Evolutionary conservation across 2,888 invertebrate genomes (phyloP), one percentile per base, ranked within the genome.

Genomic region (Rotaria socialis): DNA sequence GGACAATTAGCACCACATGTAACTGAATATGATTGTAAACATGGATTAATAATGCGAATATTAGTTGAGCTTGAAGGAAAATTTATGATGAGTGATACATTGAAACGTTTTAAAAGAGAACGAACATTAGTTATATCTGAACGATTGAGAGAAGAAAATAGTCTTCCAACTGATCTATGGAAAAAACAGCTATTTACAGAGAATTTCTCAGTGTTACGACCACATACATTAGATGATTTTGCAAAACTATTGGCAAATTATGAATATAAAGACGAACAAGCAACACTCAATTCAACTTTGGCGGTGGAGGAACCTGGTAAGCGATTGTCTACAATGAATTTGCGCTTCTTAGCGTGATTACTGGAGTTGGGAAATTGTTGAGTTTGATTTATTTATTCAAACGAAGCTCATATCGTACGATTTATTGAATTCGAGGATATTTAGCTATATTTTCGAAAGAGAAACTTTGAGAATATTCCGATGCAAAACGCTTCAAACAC

Each of bases 161-260:
- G 89, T n/a, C 88, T 91, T 85, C 90, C 91, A 0, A 90, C 90
- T n/a, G 91, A 91, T 88, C 88, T 91, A 50, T 91, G 91, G 91
- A 91, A 91, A 87, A 89, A 87, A 47, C 85, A 85, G 24, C 27
- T 56, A 41, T 60, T 43, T 60, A 35, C 55, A 60, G 55, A 85
- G 27, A 55, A n/a, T 24, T 85, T 85, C 14, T 43, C 50, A 0
- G 41, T 85, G 0, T 10, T 41, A 24, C 22, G 80, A 80, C 47
- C 80, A 22, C 43, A 80, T 80, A n/a, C 47, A 24, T 14, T 80
- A 47, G 80, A 80, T 47, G 80, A 80, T 41, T 47, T 80, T 43
- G 43, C 24, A 11, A 43, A n/a, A 80, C 24, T 47, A 47, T 47
- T 80, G 11, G 0, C 24, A 7, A 19, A 80, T 24, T 80, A 80